Conservation (phyloP, 2,113 vertebrate genomes). For the Rhadina sibilatrix region DNA sequence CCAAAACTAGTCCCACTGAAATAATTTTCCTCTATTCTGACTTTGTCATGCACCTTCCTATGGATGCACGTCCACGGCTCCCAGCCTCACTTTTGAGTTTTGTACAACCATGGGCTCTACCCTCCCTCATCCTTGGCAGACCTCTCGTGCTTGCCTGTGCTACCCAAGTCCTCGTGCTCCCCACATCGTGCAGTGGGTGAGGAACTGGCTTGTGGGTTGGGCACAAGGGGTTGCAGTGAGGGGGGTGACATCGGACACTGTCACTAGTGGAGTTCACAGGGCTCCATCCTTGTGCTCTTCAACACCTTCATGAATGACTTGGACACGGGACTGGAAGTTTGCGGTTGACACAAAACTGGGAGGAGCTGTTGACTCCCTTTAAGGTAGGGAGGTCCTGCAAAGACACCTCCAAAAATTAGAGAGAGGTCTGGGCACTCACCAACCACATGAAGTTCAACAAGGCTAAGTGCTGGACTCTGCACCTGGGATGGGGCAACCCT, state of each 20-base stretch:
- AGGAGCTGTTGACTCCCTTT: background rate
- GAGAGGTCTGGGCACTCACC: background rate
- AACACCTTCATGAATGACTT: background rate
- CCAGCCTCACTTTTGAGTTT: background rate
- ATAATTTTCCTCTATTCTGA: background rate
- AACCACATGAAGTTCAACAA: background rate
- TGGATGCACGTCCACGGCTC: accelerated
- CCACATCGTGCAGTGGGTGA: background rate
- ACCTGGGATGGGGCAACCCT: background rate
- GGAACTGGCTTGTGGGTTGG: background rate
- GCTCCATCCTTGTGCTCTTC: background rate
- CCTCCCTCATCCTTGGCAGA: background rate
- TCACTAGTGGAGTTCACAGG: background rate
- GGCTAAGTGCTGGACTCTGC: background rate
- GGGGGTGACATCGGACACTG: background rate
- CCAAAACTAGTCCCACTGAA: background rate
- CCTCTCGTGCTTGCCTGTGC: background rate
- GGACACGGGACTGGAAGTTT: accelerated
- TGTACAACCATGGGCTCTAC: accelerated
- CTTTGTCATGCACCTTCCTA: background rate
- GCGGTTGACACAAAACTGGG: background rate
- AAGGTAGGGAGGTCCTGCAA: background rate
- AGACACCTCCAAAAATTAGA: background rate
- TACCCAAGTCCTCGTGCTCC: background rate
- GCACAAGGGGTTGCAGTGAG: background rate